A percentile compares a stretch with the other conserved stretches of the same genome.
phyloP scores from a whole-genome alignment of 2,113 vertebrate species.

The Centrocercus urophasianus region DNA sequence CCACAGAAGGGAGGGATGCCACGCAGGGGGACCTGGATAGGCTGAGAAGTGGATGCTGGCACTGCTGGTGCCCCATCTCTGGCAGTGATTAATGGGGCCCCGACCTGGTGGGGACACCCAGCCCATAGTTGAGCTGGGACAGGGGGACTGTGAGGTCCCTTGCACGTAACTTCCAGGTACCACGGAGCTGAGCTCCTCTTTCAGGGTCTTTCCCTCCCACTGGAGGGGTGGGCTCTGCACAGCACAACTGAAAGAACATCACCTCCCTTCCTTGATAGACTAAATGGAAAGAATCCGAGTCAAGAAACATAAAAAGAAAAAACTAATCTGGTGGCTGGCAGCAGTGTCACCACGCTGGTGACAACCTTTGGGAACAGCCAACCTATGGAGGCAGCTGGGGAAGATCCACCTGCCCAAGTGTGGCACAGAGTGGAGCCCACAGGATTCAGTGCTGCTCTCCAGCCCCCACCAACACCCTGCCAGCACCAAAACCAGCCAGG shows the following conservation, averaged over 20 bases:
- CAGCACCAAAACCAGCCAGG: neutral
- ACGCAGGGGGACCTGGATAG: too few relatives aligned
- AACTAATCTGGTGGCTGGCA: neutral
- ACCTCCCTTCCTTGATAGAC: neutral
- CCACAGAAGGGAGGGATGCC: too few relatives aligned
- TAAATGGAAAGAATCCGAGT: constrained; percentile 23
- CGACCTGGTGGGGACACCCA: neutral
- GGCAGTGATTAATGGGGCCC: neutral
- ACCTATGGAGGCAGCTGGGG: fast-evolving
- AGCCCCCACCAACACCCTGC: neutral
- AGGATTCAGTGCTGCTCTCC: neutral
- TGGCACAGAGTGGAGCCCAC: fast-evolving
- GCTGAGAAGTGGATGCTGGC: too few relatives aligned
- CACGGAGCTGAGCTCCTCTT: neutral
- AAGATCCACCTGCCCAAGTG: neutral
- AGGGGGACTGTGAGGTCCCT: neutral
- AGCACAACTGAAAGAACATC: neutral
- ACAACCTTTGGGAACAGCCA: neutral
- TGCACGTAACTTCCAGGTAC: neutral
- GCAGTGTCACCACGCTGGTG: constrained; percentile 11
- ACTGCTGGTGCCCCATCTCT: neutral
- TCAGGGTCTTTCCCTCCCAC: neutral
- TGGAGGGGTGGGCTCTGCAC: neutral
- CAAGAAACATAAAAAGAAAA: neutral
- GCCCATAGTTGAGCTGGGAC: too few relatives aligned